phyloP scores from a whole-genome alignment of 2,113 vertebrate species.

The Cyanoderma ruficeps region DNA sequence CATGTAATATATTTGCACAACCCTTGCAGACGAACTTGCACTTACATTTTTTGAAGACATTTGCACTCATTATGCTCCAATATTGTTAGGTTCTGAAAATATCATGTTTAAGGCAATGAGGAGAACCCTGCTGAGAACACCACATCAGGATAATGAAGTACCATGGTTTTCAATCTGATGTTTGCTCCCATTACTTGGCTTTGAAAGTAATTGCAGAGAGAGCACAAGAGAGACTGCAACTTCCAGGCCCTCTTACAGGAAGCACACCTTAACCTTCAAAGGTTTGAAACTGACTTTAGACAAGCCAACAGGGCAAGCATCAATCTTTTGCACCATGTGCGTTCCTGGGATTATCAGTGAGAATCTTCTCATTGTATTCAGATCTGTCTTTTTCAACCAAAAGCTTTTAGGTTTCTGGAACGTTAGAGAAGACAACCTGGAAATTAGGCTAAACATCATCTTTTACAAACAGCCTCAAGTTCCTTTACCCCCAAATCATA shows the following conservation, averaged over 20 bases:
- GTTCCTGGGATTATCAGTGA: rapidly evolving
- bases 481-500: neutral
- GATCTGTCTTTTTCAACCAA: neutral
- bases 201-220: neutral
- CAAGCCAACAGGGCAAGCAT: neutral
- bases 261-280: neutral
- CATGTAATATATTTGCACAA: neutral
- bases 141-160: neutral
- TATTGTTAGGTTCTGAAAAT: neutral
- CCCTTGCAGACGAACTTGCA: neutral
- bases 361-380: neutral
- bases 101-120: neutral
- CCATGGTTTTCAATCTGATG: neutral
- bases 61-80: neutral
- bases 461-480: neutral
- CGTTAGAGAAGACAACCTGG: neutral
- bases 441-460: neutral
- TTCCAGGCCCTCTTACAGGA: neutral
- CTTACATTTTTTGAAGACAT: neutral
- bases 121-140: neutral
- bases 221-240: neutral
- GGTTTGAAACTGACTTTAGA: neutral
- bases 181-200: neutral
- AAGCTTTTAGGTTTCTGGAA: neutral
- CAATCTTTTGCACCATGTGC: neutral